Base-by-base conservation (phyloP, 2,113 vertebrate genomes). In the Cisticola juncidis region DNA sequence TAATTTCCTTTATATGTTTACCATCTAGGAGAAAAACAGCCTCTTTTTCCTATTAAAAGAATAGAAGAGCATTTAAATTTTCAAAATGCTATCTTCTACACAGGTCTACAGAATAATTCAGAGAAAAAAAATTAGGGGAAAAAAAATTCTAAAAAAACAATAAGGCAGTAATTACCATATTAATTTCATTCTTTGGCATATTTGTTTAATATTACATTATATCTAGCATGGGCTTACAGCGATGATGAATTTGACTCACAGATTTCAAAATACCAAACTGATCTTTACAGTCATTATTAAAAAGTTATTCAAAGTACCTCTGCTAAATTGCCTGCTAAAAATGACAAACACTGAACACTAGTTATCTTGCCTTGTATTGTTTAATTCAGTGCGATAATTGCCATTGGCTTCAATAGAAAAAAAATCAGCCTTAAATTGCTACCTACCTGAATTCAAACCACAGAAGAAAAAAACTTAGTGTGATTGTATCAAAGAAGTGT, bases 11-110 rank as follows among this genome's bases (percentile, higher is more conserved):
- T 95, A 99, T 97, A 29, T 90, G 97, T 90, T 97, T 99, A 96
- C 98, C 98, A 98, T 99, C 99, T 84, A 99, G 89, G 85, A 99
- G 98, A 94, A 98, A 99, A 87, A 99, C 90, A 14, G 98, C 97
- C 96, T 99, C 99, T 94, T 98, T 99, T 97, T 99, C 98, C 99
- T 99, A 79, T 56, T 56, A 60, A 35, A 94, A 93, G 19, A 92
- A 94, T 15, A 35, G 92, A 71, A 60, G 13, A 73, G 11, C 5
- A 58, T 66, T 60, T 53, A 1, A 38, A 29, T 76, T 69, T 85
- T 25, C 29, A 29, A 83, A 89, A 89, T 5, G 9, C 10, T 31
- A 11, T 51, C 73, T 91, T 47, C 31, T 57, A 53, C 2, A 11
- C 26, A 61, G 57, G 25, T 7, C 6, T 61, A 13, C 11, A 84